Conservation (phyloP, 2,888 invertebrate genomes). For the Limnephilus lunatus region DNA sequence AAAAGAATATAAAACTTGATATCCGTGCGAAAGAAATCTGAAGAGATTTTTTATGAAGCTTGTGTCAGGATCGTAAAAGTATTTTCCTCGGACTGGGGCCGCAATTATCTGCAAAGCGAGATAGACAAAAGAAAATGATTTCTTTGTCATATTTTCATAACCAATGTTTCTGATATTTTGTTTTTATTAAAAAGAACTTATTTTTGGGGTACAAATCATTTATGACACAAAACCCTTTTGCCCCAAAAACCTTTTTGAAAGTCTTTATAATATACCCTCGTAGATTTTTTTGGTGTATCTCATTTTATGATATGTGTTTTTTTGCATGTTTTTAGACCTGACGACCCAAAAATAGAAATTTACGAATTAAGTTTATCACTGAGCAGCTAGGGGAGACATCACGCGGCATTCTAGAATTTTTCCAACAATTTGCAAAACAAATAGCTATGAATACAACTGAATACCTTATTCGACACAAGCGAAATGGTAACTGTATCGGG, state of each 20-base stretch:
- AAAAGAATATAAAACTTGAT: neutral
- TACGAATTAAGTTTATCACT: neutral
- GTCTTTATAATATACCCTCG: neutral
- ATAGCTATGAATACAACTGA: too few relatives aligned
- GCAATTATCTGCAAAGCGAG: neutral
- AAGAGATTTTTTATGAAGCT: neutral
- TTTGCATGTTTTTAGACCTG: neutral
- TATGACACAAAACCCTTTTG: neutral
- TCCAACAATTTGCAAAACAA: neutral
- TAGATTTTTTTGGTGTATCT: neutral
- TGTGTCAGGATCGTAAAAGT: neutral
- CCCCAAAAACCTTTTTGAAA: neutral
- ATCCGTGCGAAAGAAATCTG: neutral
- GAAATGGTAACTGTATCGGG: neutral
- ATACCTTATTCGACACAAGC: too few relatives aligned
- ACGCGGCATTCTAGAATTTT: neutral
- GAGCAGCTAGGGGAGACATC: neutral
- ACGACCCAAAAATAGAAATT: neutral
- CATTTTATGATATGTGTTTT: neutral
- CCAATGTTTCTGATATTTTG: neutral
- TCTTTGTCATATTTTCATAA: neutral
- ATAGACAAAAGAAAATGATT: neutral
- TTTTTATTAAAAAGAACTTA: neutral
- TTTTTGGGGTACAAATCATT: neutral
- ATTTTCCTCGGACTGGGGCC: neutral